Percentiles rank a stretch among this genome's conserved stretches.
Conservation (phyloP, 37 sponge, comb jelly and placozoan genomes). For the Amphimedon queenslandica region DNA sequence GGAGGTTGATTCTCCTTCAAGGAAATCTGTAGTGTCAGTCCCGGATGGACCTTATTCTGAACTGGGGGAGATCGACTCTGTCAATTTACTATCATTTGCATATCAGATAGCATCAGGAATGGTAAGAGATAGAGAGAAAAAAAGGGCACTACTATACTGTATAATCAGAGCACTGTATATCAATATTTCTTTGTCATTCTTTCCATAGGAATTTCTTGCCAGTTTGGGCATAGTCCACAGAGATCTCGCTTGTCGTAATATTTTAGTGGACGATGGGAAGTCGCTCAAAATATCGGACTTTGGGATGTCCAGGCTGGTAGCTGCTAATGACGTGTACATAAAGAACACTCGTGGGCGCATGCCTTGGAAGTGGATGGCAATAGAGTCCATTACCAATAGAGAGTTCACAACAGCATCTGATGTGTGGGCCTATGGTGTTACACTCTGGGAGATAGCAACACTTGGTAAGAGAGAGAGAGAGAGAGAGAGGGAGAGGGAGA, state of each 20-base stretch:
- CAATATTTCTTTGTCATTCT: not conserved
- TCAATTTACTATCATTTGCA: conserved; percentile 14
- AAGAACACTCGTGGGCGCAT: conserved; percentile 68
- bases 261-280: conserved; percentile 62
- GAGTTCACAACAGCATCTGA: conserved; percentile 73
- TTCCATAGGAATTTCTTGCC: conserved; percentile 61
- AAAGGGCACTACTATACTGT: no score
- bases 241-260: conserved; percentile 75
- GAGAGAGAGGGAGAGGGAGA: not conserved
- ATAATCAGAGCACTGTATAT: no score
- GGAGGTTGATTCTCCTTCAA: no score
- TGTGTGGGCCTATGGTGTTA: conserved; percentile 78
- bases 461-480: conserved; percentile 33
- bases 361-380: conserved; percentile 79
- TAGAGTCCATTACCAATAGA: conserved; percentile 63
- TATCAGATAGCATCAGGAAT: conserved; percentile 27
- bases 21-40: no score
- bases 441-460: conserved; percentile 73
- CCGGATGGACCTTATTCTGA: conserved; percentile 13
- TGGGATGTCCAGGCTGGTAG: conserved; percentile 58
- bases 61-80: not conserved
- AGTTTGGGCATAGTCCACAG: conserved; percentile 69
- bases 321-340: conserved; percentile 57
- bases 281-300: conserved; percentile 75
- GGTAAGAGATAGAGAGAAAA: conserved; percentile 15